Percentiles rank a stretch among this genome's conserved stretches.
These are phyloP conservation scores for Aphaenogaster rudis DNA, from an alignment of 1,140 invertebrate genomes.

Conservation along the genomic window DNA sequence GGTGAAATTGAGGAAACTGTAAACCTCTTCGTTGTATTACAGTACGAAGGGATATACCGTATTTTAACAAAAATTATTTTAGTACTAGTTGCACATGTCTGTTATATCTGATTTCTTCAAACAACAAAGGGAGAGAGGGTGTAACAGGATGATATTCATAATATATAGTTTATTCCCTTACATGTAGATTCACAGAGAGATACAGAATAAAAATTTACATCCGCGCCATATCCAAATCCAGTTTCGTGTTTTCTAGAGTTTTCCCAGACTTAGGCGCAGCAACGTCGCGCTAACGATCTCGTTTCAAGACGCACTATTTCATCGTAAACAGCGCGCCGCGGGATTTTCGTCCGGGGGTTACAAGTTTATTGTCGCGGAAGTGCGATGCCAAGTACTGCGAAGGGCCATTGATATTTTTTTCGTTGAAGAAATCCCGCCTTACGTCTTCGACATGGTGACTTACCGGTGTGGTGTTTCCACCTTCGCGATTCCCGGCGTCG, in stretches of 20 bases:
- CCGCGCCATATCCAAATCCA: background rate
- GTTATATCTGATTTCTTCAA: background rate
- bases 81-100: background rate
- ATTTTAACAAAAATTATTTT: conserved; percentile 17
- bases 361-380: conserved; percentile 45
- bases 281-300: conserved; percentile 24
- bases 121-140: background rate
- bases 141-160: background rate
- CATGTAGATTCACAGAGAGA: background rate
- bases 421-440: conserved; percentile 37
- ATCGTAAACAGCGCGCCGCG: conserved; percentile 6
- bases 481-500: conserved; percentile 67
- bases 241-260: conserved; percentile 17
- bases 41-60: background rate
- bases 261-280: background rate
- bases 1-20: conserved; percentile 61
- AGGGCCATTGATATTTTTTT: conserved; percentile 41
- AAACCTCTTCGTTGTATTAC: conserved; percentile 29
- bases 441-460: conserved; percentile 1
- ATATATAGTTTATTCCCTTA: background rate
- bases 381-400: conserved; percentile 29
- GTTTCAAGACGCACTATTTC: conserved; percentile 49
- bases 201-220: conserved; percentile 15
- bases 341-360: conserved; percentile 14
- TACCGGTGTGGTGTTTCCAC: conserved; percentile 52